phyloP scores from a whole-genome alignment of 1,140 invertebrate species.

The Goniozus legneri region DNA sequence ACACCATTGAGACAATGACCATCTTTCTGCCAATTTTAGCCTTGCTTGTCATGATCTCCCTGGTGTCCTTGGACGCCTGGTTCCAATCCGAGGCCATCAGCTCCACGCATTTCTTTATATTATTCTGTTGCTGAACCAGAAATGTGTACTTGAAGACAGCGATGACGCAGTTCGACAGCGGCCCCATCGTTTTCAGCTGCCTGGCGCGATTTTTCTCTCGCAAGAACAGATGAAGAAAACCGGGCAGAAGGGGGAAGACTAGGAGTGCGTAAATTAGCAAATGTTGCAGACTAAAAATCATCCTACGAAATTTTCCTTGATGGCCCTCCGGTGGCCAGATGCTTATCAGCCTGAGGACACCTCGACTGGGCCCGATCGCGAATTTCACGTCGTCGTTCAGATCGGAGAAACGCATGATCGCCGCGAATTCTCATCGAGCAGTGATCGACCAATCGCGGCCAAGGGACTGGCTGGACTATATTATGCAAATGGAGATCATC shows the following conservation, averaged over 20 bases:
- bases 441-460: no score
- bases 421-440: no score
- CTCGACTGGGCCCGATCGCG: no score
- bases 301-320: not conserved
- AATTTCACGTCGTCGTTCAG: no score
- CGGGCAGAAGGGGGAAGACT: conserved; percentile 10
- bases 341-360: conserved; percentile 14
- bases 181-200: conserved; percentile 6
- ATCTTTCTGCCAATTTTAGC: conserved; percentile 14
- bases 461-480: no score
- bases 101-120: conserved; percentile 11
- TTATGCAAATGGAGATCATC: no score
- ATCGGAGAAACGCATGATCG: no score
- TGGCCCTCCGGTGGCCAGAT: conserved; percentile 13
- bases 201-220: conserved; percentile 4
- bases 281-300: not conserved
- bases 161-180: conserved; percentile 12
- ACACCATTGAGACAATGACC: conserved; percentile 5
- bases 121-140: conserved; percentile 2
- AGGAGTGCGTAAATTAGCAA: conserved; percentile 11
- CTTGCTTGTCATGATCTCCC: conserved; percentile 18
- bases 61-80: not conserved
- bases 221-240: conserved; percentile 9
- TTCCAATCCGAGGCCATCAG: conserved; percentile 16
- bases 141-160: conserved; percentile 13